Base-by-base conservation (phyloP, 2,888 invertebrate genomes). In the Oeneis ivallda region DNA sequence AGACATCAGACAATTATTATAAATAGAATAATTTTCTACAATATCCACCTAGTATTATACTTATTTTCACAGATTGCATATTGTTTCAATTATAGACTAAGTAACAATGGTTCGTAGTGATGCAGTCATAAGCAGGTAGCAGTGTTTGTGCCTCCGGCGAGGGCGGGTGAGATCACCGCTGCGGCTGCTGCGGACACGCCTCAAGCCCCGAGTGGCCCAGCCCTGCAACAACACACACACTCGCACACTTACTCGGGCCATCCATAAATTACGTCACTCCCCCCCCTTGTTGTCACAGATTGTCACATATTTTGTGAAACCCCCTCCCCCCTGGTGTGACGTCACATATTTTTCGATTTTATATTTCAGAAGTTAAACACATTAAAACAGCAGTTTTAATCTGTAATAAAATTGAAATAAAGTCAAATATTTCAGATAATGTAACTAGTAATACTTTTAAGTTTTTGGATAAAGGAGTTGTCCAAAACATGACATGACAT, bases 61-160 rank as follows among this genome's bases (percentile, higher is more conserved):
- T 92, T 91, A 89, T 86, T 88, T 94, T 94, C 94, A 94, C 94
- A 94, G 94, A 94, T 94, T 94, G 94, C 94, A 94, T 94, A 93
- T 93, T 93, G 92, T 92, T 92, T 92, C 88, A 85, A 90, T 92
- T 92, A 92, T 83, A 89, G 87, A 91, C 92, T 92, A 92, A 92
- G 93, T 92, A 92, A 93, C 93, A 93, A 92, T 92, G 91, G 92
- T 92, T 91, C 87, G 87, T 91, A 88, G 92, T 91, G 91, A 91
- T 90, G 91, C 91, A 91, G 91, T 90, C 91, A 93, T 93, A 93
- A 93, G 93, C 93, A 93, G 93, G 92, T 93, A 92, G 89, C 90
- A 87, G 88, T 87, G 89, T 88, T 87, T 85, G 82, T 86, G 87
- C 90, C 89, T 88, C 90, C 87, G 83, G 82, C 85, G 89, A 89